Evolutionary conservation across 2,113 vertebrate genomes (phyloP).

Genomic region (Callorhinus ursinus): DNA sequence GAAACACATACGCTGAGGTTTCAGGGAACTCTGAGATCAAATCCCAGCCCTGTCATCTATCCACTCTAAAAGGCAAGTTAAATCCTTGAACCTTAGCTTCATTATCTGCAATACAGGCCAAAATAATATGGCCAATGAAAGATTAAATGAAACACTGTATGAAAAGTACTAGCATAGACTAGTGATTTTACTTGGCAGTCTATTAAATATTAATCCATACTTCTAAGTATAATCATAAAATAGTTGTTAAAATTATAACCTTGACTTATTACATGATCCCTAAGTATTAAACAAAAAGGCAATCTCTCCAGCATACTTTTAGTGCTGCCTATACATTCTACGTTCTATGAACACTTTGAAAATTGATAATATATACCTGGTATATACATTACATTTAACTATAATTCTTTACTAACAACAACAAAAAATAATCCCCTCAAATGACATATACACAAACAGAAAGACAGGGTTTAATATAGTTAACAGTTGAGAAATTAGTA

Average conservation of each 20-base stretch:
- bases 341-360: background rate
- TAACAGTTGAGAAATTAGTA: background rate
- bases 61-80: background rate
- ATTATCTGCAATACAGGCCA: background rate
- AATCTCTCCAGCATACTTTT: background rate
- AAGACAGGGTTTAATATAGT: background rate
- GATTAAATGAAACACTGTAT: background rate
- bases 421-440: background rate
- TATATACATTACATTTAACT: background rate
- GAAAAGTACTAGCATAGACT: background rate
- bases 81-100: background rate
- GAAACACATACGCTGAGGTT: background rate
- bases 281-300: conserved; percentile 16
- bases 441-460: background rate
- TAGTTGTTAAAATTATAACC: conserved; percentile 20
- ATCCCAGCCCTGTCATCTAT: background rate
- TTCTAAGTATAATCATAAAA: conserved; percentile 31
- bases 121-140: background rate
- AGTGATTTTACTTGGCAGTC: background rate
- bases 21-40: background rate
- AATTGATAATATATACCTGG: background rate
- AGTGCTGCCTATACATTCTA: background rate
- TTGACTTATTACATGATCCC: background rate
- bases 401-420: background rate
- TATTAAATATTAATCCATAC: background rate